Percentiles rank a stretch among this genome's conserved stretches.
Conservation (phyloP, 2,797 vertebrate species). For the Parauchenoglanis ngamensis region DNA sequence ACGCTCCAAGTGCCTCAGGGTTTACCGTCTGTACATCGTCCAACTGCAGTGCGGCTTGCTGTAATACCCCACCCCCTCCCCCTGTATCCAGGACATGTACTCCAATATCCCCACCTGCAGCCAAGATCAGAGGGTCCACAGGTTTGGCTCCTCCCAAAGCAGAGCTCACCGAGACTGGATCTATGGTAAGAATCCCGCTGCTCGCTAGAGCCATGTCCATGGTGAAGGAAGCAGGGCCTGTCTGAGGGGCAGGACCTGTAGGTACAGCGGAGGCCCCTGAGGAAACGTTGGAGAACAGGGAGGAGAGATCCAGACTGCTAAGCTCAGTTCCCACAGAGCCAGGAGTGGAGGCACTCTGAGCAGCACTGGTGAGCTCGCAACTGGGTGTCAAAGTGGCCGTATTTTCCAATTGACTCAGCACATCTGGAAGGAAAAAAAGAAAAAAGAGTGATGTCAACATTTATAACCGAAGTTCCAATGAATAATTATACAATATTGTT, state of each 20-base stretch:
- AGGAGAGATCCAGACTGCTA: conserved; percentile 86
- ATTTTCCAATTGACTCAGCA: conserved; percentile 86
- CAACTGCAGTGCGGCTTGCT: conserved; percentile 82
- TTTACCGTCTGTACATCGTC: conserved; percentile 89
- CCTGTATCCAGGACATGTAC: conserved; percentile 81
- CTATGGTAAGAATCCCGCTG: conserved; percentile 90
- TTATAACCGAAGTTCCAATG: not conserved
- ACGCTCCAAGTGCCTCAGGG: conserved; percentile 83
- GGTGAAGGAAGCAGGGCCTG: conserved; percentile 72
- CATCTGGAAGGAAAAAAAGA: conserved; percentile 73
- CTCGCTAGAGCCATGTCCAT: conserved; percentile 86
- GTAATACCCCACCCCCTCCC: conserved; percentile 75
- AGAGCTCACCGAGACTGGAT: conserved; percentile 82
- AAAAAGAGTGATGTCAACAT: not conserved
- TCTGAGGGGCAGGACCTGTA: conserved; percentile 61
- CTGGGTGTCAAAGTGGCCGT: conserved; percentile 87
- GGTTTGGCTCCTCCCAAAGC: conserved; percentile 78
- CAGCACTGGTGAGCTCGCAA: conserved; percentile 85
- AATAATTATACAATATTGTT: not conserved
- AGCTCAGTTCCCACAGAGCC: conserved; percentile 73
- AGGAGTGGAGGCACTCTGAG: conserved; percentile 67
- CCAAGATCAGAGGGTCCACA: conserved; percentile 87
- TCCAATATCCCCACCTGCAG: conserved; percentile 77
- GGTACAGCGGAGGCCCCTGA: conserved; percentile 64
- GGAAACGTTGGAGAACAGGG: conserved; percentile 86